phyloP scores from a whole-genome alignment of 2,888 invertebrate genomes.

The Drosophila dives region DNA sequence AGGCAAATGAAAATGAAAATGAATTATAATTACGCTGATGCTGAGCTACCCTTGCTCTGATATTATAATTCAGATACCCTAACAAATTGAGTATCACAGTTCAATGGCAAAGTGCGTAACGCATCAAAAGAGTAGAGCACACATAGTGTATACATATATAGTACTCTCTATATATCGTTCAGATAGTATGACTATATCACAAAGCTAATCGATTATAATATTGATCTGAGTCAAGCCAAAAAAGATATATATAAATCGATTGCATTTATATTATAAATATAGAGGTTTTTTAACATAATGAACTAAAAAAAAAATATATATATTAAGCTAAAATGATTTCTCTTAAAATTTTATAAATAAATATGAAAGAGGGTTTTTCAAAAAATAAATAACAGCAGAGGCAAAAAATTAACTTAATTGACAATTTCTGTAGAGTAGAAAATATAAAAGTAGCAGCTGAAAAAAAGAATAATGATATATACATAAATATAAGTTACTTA shows the following conservation, averaged over 20 bases:
- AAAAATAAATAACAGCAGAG: conserved; percentile 79
- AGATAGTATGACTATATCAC: neutral
- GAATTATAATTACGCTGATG: conserved; percentile 73
- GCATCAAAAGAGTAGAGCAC: neutral
- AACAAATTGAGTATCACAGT: neutral
- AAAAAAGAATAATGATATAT: conserved; percentile 4
- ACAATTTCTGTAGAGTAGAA: conserved; percentile 41
- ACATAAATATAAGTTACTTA: conserved; percentile 4
- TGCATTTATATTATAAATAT: neutral
- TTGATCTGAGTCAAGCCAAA: neutral
- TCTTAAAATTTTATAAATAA: conserved; percentile 33
- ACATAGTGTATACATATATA: neutral
- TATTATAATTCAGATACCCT: conserved; percentile 25
- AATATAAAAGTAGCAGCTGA: neutral
- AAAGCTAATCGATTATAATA: neutral
- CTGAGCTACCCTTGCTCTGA: conserved; percentile 53
- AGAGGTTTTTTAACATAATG: conserved; percentile 44
- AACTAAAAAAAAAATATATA: conserved; percentile 41
- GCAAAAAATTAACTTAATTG: conserved; percentile 54
- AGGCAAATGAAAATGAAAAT: conserved; percentile 64
- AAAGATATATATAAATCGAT: neutral
- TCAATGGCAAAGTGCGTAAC: neutral
- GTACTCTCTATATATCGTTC: neutral
- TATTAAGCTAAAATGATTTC: conserved; percentile 18
- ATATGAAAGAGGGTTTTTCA: conserved; percentile 57